These are phyloP conservation scores for Nomada ferruginata DNA, from an alignment of 2,888 invertebrate species.

Conservation along the genomic window DNA sequence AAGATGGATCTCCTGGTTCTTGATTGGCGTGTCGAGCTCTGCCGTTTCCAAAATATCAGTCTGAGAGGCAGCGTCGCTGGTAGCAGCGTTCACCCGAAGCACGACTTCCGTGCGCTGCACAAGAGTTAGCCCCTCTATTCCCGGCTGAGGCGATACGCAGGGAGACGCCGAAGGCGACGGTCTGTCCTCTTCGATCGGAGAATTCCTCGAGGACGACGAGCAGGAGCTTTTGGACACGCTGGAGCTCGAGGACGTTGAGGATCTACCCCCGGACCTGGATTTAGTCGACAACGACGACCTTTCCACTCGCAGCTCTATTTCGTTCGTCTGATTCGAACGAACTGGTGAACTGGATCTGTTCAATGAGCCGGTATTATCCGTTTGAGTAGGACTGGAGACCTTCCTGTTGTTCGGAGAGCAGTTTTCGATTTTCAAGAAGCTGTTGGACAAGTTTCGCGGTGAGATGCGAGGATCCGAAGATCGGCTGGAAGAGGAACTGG, in stretches of 20 bases:
- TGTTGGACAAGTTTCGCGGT: slow-evolving; percentile 63
- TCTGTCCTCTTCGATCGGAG: slow-evolving; percentile 72
- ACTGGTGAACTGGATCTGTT: slow-evolving; percentile 65
- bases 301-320: slow-evolving; percentile 66
- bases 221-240: slow-evolving; percentile 69
- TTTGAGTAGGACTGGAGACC: slow-evolving; percentile 81
- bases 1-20: slow-evolving; percentile 80
- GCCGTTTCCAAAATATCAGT: slow-evolving; percentile 83
- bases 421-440: slow-evolving; percentile 63
- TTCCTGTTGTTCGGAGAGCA: slow-evolving; percentile 67
- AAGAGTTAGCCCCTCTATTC: slow-evolving; percentile 85
- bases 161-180: slow-evolving; percentile 69
- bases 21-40: slow-evolving; percentile 68
- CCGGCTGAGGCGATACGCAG: slow-evolving; percentile 80
- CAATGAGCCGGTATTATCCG: slow-evolving; percentile 75
- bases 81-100: slow-evolving; percentile 87
- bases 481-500: slow-evolving; percentile 77
- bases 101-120: slow-evolving; percentile 88
- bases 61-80: slow-evolving; percentile 87
- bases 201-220: slow-evolving; percentile 75
- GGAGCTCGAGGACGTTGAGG: slow-evolving; percentile 71
- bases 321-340: slow-evolving; percentile 57
- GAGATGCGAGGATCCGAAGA: slow-evolving; percentile 69
- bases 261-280: slow-evolving; percentile 67
- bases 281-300: slow-evolving; percentile 57